A percentile compares a stretch with the other conserved stretches of the same genome.
phyloP scores from a whole-genome alignment of 1,140 invertebrate species.

The Episyrphus balteatus region DNA sequence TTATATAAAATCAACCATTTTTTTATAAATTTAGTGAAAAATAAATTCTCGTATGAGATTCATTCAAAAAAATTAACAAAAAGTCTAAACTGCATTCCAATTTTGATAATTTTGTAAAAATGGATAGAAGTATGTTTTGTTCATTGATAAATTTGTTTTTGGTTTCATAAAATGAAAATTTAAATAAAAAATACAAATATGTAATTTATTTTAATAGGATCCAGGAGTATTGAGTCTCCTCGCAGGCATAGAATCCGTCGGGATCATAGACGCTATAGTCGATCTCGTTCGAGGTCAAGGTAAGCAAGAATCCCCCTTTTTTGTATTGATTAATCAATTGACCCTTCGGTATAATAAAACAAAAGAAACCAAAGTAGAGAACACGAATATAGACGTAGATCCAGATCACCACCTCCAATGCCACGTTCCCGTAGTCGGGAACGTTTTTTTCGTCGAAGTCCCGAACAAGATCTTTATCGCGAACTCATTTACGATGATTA shows the following conservation, averaged over 20 bases:
- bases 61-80: too few relatives aligned
- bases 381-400: slow-evolving; percentile 9
- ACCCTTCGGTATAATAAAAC: too few relatives aligned
- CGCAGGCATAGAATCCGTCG: background rate
- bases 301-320: too few relatives aligned
- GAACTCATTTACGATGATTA: slow-evolving; percentile 29
- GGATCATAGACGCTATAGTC: slow-evolving; percentile 10
- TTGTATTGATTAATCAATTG: too few relatives aligned
- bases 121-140: background rate
- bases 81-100: too few relatives aligned
- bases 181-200: too few relatives aligned
- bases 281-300: slow-evolving; percentile 9
- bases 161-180: background rate
- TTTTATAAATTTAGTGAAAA: too few relatives aligned
- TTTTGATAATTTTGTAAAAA: background rate
- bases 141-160: background rate
- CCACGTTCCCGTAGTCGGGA: slow-evolving; percentile 7
- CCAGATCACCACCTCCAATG: background rate
- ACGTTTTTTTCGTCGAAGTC: slow-evolving; percentile 10
- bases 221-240: background rate
- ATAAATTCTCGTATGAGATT: too few relatives aligned
- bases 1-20: too few relatives aligned
- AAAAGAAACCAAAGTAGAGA: slow-evolving; percentile 22
- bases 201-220: background rate
- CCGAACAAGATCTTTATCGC: slow-evolving; percentile 25